Conservation (phyloP, 1,140 invertebrate species). For the Brachionus paranguensis region DNA sequence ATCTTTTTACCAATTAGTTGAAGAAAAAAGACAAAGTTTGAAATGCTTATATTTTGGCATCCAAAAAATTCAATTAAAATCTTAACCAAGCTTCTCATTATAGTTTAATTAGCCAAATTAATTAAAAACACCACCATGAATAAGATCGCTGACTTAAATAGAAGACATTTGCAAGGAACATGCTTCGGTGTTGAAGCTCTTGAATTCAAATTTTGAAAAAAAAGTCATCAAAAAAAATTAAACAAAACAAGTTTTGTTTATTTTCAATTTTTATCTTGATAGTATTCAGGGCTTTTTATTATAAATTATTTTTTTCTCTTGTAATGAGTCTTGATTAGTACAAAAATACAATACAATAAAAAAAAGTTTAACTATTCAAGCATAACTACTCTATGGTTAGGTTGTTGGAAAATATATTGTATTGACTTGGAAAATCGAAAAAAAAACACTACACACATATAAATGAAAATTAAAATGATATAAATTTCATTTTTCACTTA, state of each 20-base stretch:
- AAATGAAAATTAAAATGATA: neutral
- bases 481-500: conserved; percentile 13
- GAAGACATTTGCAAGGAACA: neutral
- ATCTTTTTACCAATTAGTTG: neutral
- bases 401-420: conserved; percentile 3
- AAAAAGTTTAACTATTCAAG: conserved; percentile 18
- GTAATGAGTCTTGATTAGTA: conserved; percentile 5
- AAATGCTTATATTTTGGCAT: neutral
- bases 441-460: neutral
- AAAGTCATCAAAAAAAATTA: conserved; percentile 28
- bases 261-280: conserved; percentile 13
- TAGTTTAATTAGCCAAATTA: neutral
- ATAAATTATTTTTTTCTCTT: neutral
- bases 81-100: neutral
- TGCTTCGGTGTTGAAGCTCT: neutral
- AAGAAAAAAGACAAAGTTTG: neutral
- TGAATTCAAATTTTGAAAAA: neutral
- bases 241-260: conserved; percentile 8
- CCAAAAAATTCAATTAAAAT: neutral
- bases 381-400: conserved; percentile 9
- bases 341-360: conserved; percentile 5
- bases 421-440: neutral
- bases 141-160: conserved; percentile 8
- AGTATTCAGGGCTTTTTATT: neutral
- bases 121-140: neutral